Evolutionary conservation across 2,113 vertebrate species (phyloP), one percentile per base, ranked within the genome.

Genomic region (Ramphastos sulfuratus): DNA sequence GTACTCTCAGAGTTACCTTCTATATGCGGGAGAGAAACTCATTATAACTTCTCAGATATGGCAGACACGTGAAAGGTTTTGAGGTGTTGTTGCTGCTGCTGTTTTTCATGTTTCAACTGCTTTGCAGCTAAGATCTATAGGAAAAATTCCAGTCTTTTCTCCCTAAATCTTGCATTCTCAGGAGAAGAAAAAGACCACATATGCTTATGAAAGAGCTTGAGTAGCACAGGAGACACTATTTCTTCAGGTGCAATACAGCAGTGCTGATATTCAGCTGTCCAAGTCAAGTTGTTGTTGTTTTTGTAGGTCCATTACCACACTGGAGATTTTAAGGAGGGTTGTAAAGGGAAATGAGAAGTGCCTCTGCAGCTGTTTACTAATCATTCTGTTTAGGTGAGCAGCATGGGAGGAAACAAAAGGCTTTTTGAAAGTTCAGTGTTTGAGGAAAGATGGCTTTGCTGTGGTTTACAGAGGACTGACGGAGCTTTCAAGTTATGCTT

Each of bases 211-310:
- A 89, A 46, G 50, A 92, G 75, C 4, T 73, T 35, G 60, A 17
- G 61, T 20, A 50, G 55, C 74, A 82, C 87, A 76, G 55, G 82
- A 80, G 90, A 76, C 20, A 25, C 8, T 33, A 70, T 87, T 82
- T 91, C 63, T 85, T 50, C 14, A 39, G 74, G 6, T 50, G 50
- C 21, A 42, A 4, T 15, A n/a, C 28, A 67, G 61, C 25, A 58
- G 15, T 44, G 84, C 28, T 0, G 1, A 13, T 87, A 17, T n/a
- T 89, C 79, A 70, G 90, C 92, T 95, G 94, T 73, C 87, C 71
- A 46, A 14, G 48, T 82, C 74, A 80, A 92, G 82, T 87, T 95
- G 93, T 66, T 72, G 7, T 73, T 59, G 79, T 25, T 89, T 94
- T 42, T 73, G 74, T 63, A 70, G 72, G 35, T 50, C 67, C 78